phyloP scores from a whole-genome alignment of 1,140 invertebrate genomes.

The Ectropis grisescens region DNA sequence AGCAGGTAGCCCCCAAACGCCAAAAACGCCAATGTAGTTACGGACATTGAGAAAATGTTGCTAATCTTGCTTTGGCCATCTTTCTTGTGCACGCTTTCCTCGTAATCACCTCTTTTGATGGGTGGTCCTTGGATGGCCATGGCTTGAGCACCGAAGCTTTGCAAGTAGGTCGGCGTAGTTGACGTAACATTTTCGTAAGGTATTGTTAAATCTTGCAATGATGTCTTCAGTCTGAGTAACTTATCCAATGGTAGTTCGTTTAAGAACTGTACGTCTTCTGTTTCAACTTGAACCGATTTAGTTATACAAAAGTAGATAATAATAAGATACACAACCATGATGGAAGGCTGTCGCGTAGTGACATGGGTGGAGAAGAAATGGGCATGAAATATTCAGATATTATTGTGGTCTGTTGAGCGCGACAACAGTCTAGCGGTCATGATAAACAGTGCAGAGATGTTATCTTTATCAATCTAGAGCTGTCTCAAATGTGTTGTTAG shows the following conservation, averaged over 20 bases:
- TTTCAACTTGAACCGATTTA: conserved; percentile 14
- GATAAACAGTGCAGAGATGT: conserved; percentile 11
- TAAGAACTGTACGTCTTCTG: conserved; percentile 43
- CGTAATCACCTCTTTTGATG: conserved; percentile 47
- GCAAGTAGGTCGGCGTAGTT: conserved; percentile 20
- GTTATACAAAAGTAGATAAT: conserved; percentile 18
- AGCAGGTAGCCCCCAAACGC: conserved; percentile 85
- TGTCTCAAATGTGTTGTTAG: no score
- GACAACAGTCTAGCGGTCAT: conserved; percentile 25
- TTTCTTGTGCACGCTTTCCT: conserved; percentile 58
- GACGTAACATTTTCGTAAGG: conserved; percentile 30
- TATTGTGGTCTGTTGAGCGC: conserved; percentile 45
- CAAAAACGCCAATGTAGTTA: conserved; percentile 81
- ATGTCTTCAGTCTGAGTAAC: conserved; percentile 48
- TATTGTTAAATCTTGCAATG: conserved; percentile 36
- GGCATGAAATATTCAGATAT: conserved; percentile 20
- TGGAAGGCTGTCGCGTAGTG: conserved; percentile 10
- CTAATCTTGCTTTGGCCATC: conserved; percentile 68
- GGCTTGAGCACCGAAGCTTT: conserved; percentile 49
- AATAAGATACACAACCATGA: conserved; percentile 24
- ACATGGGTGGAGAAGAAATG: conserved; percentile 12
- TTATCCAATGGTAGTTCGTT: conserved; percentile 58
- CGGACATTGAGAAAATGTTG: conserved; percentile 78
- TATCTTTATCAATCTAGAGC: no score
- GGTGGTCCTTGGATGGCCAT: conserved; percentile 49